Percentiles rank a stretch among this genome's conserved stretches.
Conservation (phyloP, 1,140 invertebrate species). For the Bombus breviceps region DNA sequence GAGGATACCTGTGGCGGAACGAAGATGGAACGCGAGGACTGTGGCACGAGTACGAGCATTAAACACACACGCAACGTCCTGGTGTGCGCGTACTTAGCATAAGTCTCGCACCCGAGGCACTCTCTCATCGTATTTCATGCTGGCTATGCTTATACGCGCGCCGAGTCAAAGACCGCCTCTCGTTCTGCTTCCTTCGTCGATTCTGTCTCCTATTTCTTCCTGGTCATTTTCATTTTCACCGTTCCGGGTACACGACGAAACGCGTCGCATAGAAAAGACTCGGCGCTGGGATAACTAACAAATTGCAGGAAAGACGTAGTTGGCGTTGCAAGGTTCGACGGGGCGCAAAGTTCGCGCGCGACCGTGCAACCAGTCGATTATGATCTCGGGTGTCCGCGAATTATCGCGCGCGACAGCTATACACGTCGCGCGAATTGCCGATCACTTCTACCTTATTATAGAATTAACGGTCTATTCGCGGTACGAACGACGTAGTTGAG, state of each 20-base stretch:
- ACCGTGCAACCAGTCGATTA: conserved; percentile 35
- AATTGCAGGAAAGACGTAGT: neutral
- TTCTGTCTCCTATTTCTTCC: conserved; percentile 35
- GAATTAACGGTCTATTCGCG: conserved; percentile 34
- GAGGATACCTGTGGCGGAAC: conserved; percentile 24
- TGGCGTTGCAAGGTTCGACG: conserved; percentile 8
- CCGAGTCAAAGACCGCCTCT: conserved; percentile 58
- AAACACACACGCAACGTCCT: conserved; percentile 52
- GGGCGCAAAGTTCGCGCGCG: neutral
- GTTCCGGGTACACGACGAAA: conserved; percentile 9
- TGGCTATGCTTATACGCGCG: conserved; percentile 62
- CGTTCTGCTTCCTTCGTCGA: conserved; percentile 40
- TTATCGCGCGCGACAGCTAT: conserved; percentile 42
- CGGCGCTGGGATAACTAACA: neutral
- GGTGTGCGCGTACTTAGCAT: conserved; percentile 77
- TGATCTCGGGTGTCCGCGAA: conserved; percentile 42
- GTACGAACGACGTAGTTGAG: conserved; percentile 10
- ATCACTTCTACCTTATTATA: conserved; percentile 51
- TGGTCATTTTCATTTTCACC: conserved; percentile 46
- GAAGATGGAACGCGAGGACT: conserved; percentile 50
- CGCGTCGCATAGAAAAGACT: neutral
- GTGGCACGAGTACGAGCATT: conserved; percentile 44
- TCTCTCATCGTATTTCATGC: conserved; percentile 80
- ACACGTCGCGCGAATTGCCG: conserved; percentile 39
- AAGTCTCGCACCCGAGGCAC: conserved; percentile 78